phyloP scores from a whole-genome alignment of 2,797 vertebrate genomes.

The Squalus acanthias region DNA sequence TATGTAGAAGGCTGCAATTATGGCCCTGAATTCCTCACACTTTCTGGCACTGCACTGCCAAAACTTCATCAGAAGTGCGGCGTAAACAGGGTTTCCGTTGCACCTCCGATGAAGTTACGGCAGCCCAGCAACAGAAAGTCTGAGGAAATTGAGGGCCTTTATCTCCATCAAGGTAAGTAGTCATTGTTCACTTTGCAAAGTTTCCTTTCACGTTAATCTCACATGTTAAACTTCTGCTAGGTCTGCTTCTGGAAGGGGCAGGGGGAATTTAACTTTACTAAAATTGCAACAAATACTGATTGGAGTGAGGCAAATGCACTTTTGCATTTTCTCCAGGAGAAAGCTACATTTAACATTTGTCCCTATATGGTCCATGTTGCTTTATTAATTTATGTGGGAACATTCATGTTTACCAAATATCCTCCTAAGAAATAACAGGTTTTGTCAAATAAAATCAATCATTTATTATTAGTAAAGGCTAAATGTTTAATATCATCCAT shows the following conservation, averaged over 20 bases:
- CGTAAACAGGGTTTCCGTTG: background rate
- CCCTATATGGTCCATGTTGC: background rate
- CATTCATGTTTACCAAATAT: background rate
- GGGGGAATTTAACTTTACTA: background rate
- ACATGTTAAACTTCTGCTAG: background rate
- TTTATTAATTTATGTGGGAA: background rate
- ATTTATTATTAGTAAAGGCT: background rate
- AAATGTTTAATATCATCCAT: slow-evolving; percentile 5
- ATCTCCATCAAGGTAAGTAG: background rate
- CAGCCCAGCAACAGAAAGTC: background rate
- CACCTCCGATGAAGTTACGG: background rate
- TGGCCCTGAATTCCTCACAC: background rate
- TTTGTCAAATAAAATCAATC: slow-evolving; percentile 15
- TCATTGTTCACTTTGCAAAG: background rate
- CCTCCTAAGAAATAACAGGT: background rate
- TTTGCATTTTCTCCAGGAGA: background rate
- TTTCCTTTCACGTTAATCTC: background rate
- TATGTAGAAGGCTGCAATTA: background rate
- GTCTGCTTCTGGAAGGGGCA: background rate
- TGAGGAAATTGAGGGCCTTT: background rate
- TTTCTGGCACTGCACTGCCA: background rate
- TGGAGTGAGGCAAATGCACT: background rate
- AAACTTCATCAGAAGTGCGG: background rate
- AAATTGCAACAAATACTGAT: background rate
- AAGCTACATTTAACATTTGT: background rate